Evolutionary conservation across 2,797 vertebrate genomes (phyloP), one percentile per base, ranked within the genome.

Genomic region (Rachycentron canadum): DNA sequence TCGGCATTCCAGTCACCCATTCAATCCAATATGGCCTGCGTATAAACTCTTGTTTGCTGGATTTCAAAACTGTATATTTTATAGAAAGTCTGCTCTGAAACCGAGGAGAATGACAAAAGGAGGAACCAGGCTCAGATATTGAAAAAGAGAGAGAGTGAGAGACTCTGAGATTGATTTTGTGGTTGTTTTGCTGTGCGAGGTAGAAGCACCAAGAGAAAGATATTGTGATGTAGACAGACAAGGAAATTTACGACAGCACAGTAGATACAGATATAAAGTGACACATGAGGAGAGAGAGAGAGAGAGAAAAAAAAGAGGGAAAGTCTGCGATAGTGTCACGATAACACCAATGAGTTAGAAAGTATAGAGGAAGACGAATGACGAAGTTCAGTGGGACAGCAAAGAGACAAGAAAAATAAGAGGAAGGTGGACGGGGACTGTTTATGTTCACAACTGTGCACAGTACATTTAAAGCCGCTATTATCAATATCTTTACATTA

Each of bases 251-350:
- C 72, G 74, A 85, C 58, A 34, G 76, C 38, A 10, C 2, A 16
- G 43, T 7, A 43, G 79, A 84, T 25, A 17, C 47, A 87, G 67
- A 87, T 79, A 63, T 21, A 64, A 82, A 91, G 70, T 83, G 89
- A 89, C 78, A 90, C 64, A 74, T 58, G 21, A 32, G 61, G 23
- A 26, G 26, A n/a, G n/a, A n/a, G n/a, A n/a, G n/a, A n/a, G n/a
- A n/a, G n/a, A n/a, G n/a, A n/a, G n/a, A 69, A 65, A 69, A 69
- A 67, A 70, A 69, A 66, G 65, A 52, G 52, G 41, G 26, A 32
- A 77, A 70, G 63, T 73, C 60, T 60, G n/a, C 68, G 70, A 69
- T 49, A 47, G 56, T 57, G 67, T 32, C 43, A 41, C 59, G 69
- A 85, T 71, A 76, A 81, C 26, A 73, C 69, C 53, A 60, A 57